phyloP scores from a whole-genome alignment of 2,113 vertebrate species.

The Sebastes schlegelii region DNA sequence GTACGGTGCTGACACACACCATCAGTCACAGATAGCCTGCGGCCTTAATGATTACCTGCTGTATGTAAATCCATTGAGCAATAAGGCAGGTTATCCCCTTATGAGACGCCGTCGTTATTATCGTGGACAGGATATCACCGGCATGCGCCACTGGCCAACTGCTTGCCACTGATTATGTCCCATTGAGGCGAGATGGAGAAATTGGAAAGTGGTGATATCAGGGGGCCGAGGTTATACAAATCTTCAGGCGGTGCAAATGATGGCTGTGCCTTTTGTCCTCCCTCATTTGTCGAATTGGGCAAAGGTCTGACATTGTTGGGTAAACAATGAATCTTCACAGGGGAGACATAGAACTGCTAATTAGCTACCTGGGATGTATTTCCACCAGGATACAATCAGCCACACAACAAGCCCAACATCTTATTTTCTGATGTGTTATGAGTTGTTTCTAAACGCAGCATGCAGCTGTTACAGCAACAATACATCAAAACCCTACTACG shows the following conservation, averaged over 20 bases:
- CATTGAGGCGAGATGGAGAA: conserved; percentile 50
- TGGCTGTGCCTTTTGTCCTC: conserved; percentile 42
- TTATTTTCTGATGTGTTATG: background rate
- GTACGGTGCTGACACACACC: conserved; percentile 73
- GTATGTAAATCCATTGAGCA: conserved; percentile 79
- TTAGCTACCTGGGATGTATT: conserved; percentile 29
- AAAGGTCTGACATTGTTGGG: conserved; percentile 34
- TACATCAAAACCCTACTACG: background rate
- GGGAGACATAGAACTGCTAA: conserved; percentile 22
- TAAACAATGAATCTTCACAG: conserved; percentile 41
- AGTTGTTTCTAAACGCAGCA: background rate
- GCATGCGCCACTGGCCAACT: conserved; percentile 65
- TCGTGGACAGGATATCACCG: conserved; percentile 57
- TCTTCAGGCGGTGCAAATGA: conserved; percentile 42
- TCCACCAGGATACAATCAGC: background rate
- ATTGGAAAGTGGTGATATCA: conserved; percentile 68
- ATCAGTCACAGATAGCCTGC: conserved; percentile 76
- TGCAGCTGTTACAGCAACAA: conserved; percentile 27
- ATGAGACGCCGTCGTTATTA: conserved; percentile 65
- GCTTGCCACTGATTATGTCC: conserved; percentile 65
- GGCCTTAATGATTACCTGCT: conserved; percentile 72
- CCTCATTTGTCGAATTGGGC: conserved; percentile 39
- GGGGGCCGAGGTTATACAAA: conserved; percentile 26
- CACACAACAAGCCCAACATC: background rate
- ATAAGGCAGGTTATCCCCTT: conserved; percentile 73